Percentiles rank a stretch among this genome's conserved stretches.
phyloP scores from a whole-genome alignment of 2,888 invertebrate genomes.

The Anagyrus pseudococci region DNA sequence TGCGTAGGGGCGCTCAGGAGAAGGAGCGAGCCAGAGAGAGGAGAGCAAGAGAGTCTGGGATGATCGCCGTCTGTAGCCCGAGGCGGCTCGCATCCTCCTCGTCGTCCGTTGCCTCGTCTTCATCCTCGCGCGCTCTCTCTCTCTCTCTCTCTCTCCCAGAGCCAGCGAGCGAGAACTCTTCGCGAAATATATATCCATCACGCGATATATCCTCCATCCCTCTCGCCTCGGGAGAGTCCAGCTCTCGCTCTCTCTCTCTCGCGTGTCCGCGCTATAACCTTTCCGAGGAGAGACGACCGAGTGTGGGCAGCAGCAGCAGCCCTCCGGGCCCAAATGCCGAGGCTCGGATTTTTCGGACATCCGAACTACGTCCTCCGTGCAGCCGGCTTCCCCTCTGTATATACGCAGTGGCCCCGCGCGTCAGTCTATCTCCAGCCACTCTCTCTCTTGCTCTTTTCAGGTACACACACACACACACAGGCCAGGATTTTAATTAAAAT shows the following conservation, averaged over 20 bases:
- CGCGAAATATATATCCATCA: slow-evolving; percentile 3
- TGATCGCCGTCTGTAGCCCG: slow-evolving; percentile 48
- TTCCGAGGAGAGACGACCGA: too few relatives aligned
- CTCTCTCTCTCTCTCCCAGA: too few relatives aligned
- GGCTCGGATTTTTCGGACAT: neutral
- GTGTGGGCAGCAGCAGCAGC: too few relatives aligned
- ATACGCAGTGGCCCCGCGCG: too few relatives aligned
- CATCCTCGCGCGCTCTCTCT: too few relatives aligned
- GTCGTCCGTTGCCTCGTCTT: slow-evolving; percentile 23
- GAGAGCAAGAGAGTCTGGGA: neutral
- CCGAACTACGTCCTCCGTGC: neutral
- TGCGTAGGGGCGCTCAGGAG: too few relatives aligned
- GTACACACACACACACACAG: too few relatives aligned
- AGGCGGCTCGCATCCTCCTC: slow-evolving; percentile 39
- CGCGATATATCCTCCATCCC: neutral
- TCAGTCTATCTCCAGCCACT: too few relatives aligned
- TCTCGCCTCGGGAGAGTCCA: neutral
- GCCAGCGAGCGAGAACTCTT: neutral
- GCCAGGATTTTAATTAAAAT: too few relatives aligned
- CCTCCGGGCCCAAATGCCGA: too few relatives aligned
- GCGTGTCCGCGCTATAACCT: neutral
- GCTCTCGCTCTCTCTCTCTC: neutral
- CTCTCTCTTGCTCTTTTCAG: too few relatives aligned
- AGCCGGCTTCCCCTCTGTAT: too few relatives aligned
- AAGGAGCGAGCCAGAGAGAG: neutral